Base-by-base conservation (phyloP, 2,888 invertebrate species). In the Limnephilus rhombicus region DNA sequence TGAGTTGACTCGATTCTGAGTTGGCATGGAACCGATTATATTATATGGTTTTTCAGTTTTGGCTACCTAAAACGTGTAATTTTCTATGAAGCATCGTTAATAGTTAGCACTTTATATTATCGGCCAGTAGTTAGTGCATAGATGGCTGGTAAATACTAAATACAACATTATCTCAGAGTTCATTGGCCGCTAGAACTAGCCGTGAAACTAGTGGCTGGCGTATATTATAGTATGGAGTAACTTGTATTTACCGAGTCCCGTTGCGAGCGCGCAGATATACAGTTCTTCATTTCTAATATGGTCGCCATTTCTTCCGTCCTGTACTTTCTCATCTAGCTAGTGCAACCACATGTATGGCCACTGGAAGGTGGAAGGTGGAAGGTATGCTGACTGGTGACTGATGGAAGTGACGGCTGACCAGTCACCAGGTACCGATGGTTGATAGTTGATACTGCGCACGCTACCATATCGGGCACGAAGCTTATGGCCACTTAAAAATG, bases 201-300 rank as follows among this genome's bases (percentile, higher is more conserved):
- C 18, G 37, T 83, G 68, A 24, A n/a, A n/a, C 68, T 68, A 68
- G 24, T 68, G 53, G 68, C 68, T 24, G n/a, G 2, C 2, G 41
- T 41, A 41, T 3, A 41, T 3, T 68, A 68, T 24, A 68, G 68
- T 83, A 29, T 29, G 34, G 24, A 41, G 83, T 34, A 83, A 83
- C 83, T 83, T 34, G 83, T 83, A 83, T 83, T 83, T 83, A 34
- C 37, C 37, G 83, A 68, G 68, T 83, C 34, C 83, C 83, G 83
- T 83, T 83, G 83, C 37, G 24, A 83, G 24, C 83, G 83, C 37
- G 83, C 83, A 83, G 83, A 37, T 37, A 41, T 83, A 83, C 83
- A 15, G 83, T 83, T 83, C 31, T 83, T 83, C 83, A 83, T 83
- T 31, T 83, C 83, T 34, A 83, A 83, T 83, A 83, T 83, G 83